Evolutionary conservation across 2,113 vertebrate species (phyloP).

Genomic region (Coptodon rendalli): DNA sequence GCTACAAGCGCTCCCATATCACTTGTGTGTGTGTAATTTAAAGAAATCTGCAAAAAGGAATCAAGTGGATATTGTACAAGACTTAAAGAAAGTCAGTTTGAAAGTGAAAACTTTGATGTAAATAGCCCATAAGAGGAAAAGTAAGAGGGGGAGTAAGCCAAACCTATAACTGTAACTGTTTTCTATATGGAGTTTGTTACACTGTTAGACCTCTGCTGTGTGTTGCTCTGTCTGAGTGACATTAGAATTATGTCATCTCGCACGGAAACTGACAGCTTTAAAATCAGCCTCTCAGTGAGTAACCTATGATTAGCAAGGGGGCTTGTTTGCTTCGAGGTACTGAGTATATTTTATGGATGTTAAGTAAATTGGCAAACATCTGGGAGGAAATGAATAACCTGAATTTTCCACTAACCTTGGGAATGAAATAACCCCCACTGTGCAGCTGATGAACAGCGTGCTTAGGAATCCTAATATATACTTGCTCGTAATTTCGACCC

Average conservation of each 20-base stretch:
- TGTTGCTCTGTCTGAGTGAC: not conserved
- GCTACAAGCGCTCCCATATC: not conserved
- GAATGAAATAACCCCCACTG: slow-evolving; percentile 42
- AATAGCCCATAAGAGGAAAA: not conserved
- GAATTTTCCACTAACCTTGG: slow-evolving; percentile 33
- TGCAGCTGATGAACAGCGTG: slow-evolving; percentile 56
- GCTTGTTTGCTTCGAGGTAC: slow-evolving; percentile 13
- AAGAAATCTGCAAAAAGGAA: not conserved
- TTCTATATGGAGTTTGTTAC: not conserved
- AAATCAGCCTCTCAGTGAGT: slow-evolving; percentile 8
- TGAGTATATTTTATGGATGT: slow-evolving; percentile 16
- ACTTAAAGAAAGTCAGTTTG: not conserved
- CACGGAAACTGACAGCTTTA: not conserved
- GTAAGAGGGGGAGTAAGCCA: not conserved
- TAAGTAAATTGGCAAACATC: slow-evolving; percentile 56
- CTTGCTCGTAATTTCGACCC: slow-evolving; percentile 33
- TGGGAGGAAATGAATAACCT: slow-evolving; percentile 33
- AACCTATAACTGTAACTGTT: not conserved
- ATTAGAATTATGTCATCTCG: slow-evolving; percentile 7
- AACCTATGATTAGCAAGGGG: slow-evolving; percentile 16
- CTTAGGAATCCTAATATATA: slow-evolving; percentile 60
- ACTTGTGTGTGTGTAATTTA: not conserved
- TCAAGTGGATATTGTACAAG: not conserved
- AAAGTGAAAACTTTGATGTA: not conserved
- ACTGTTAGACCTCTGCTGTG: not conserved